A percentile compares a stretch with the other conserved stretches of the same genome.
These are phyloP conservation scores for Cistogaster globosa DNA, from an alignment of 2,888 invertebrate species.

Conservation along the genomic window DNA sequence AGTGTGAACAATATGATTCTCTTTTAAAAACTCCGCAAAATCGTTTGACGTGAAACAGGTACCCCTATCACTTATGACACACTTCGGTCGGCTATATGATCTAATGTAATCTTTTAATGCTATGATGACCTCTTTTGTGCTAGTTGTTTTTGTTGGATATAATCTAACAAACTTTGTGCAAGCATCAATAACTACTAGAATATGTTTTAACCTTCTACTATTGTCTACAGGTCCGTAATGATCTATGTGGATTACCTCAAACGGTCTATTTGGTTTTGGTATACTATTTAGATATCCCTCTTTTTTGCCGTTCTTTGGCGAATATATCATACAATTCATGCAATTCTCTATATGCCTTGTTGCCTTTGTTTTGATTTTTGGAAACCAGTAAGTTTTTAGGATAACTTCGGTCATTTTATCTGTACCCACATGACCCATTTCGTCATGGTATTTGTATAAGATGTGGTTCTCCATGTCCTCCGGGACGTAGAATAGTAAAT, in stretches of 20 bases:
- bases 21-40: neutral
- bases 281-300: neutral
- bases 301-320: neutral
- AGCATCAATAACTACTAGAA: neutral
- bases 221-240: neutral
- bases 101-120: neutral
- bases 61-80: neutral
- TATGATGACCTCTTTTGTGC: neutral
- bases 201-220: neutral
- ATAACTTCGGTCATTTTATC: neutral
- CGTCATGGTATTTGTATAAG: neutral
- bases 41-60: neutral
- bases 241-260: neutral
- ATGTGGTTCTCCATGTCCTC: neutral
- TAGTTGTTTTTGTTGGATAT: conserved; percentile 10
- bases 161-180: conserved; percentile 1
- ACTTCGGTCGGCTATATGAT: conserved; percentile 11
- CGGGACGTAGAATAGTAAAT: too few species aligned
- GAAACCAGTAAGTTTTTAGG: neutral
- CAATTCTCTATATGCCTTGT: neutral
- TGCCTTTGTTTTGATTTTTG: neutral
- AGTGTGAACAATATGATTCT: neutral
- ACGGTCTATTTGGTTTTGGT: neutral
- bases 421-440: neutral
- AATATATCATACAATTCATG: neutral